These are phyloP conservation scores for Zoanthus sansibaricus DNA, from an alignment of 92 coral and sea anemone genomes.

Conservation along the genomic window DNA sequence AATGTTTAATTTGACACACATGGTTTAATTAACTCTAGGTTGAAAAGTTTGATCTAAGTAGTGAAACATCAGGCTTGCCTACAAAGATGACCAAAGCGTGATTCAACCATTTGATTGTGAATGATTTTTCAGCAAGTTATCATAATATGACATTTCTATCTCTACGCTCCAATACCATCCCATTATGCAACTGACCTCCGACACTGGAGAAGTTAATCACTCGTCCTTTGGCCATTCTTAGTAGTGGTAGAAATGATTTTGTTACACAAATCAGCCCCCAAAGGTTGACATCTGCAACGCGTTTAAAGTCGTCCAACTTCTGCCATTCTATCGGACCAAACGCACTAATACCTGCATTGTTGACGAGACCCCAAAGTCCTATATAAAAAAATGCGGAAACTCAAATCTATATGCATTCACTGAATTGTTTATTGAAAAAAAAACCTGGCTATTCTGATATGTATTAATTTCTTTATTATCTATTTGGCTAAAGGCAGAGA, in stretches of 20 bases:
- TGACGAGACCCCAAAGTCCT: conserved; percentile 47
- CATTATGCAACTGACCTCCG: conserved; percentile 29
- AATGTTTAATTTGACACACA: too few species aligned
- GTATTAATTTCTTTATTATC: too few species aligned
- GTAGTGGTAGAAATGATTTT: conserved; percentile 57
- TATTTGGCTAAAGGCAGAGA: too few species aligned
- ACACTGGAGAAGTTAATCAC: conserved; percentile 55
- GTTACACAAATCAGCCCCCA: conserved; percentile 66
- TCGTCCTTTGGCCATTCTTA: conserved; percentile 54
- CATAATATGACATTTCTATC: too few species aligned
- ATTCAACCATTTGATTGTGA: too few species aligned
- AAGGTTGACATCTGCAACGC: conserved; percentile 54
- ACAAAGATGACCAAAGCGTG: too few species aligned
- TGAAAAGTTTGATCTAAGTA: too few species aligned
- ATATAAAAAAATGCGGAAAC: background rate
- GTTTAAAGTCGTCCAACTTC: conserved; percentile 32
- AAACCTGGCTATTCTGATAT: too few species aligned
- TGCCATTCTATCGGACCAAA: conserved; percentile 60
- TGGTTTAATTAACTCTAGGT: too few species aligned
- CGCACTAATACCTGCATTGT: conserved; percentile 50
- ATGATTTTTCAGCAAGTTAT: too few species aligned
- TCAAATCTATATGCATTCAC: background rate
- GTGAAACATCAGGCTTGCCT: too few species aligned
- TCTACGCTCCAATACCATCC: too few species aligned
- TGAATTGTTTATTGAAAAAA: background rate